Conservation (phyloP, 2,113 vertebrate genomes). For the Crotalus helleri region DNA sequence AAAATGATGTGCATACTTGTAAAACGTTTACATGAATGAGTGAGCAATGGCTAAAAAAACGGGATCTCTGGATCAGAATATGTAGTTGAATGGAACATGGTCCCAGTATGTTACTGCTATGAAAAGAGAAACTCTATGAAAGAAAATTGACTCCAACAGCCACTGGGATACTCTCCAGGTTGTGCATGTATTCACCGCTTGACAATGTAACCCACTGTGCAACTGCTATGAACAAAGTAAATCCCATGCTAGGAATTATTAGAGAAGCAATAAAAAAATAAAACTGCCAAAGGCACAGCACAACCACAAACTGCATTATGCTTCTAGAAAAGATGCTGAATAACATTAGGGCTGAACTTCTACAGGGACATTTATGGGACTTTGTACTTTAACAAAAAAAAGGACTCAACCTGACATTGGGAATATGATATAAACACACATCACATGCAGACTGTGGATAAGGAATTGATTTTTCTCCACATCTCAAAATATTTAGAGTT, state of each 20-base stretch:
- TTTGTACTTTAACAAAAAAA: neutral
- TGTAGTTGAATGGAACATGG: neutral
- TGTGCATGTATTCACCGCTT: neutral
- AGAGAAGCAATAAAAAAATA: neutral
- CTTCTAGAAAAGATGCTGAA: neutral
- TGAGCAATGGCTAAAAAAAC: neutral
- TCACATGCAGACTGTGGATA: neutral
- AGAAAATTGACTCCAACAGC: neutral
- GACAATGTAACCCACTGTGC: neutral
- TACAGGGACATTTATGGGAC: neutral
- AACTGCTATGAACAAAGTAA: neutral
- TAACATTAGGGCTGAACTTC: neutral
- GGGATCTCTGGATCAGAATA: neutral
- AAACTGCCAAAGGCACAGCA: neutral
- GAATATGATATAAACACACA: neutral
- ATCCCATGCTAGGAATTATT: neutral
- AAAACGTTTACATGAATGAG: neutral
- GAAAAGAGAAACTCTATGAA: neutral
- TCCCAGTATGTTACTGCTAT: neutral
- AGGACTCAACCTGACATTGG: neutral
- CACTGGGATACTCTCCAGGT: neutral
- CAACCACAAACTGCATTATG: neutral
- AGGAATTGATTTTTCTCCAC: neutral
- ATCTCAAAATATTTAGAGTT: neutral
- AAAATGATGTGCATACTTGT: neutral